Evolutionary conservation across 2,888 invertebrate genomes (phyloP).

Genomic region (Latrodectus hesperus): DNA sequence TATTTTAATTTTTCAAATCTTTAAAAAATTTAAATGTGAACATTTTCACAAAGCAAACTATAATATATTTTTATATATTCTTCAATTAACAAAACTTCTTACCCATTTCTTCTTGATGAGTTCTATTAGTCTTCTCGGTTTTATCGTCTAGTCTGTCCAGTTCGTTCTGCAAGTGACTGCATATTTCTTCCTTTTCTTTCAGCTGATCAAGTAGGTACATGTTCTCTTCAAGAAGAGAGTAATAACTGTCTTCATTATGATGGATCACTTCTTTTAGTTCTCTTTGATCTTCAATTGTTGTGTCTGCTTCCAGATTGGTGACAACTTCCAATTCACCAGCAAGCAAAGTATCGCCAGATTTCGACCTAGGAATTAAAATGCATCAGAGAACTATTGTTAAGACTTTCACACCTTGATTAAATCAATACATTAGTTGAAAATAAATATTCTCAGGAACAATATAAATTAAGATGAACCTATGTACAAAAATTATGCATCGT

Average conservation of each 20-base stretch:
- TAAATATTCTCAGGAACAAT: too few relatives aligned
- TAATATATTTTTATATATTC: too few relatives aligned
- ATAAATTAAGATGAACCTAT: too few relatives aligned
- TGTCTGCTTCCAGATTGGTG: constrained; percentile 15
- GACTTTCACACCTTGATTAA: too few relatives aligned
- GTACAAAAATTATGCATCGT: too few relatives aligned
- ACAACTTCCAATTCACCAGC: constrained; percentile 40
- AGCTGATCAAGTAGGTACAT: constrained; percentile 76
- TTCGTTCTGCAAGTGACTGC: constrained; percentile 74
- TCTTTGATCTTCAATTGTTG: background rate
- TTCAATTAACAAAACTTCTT: background rate
- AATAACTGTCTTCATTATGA: constrained; percentile 76
- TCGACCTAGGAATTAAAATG: constrained; percentile 26
- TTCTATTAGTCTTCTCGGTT: constrained; percentile 72
- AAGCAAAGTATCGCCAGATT: constrained; percentile 56
- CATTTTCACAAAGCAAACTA: too few relatives aligned
- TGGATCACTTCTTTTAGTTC: constrained; percentile 28
- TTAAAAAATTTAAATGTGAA: too few relatives aligned
- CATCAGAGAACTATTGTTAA: too few relatives aligned
- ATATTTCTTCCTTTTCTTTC: constrained; percentile 76
- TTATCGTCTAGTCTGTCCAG: constrained; percentile 74
- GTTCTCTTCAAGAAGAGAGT: constrained; percentile 77
- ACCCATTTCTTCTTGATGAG: constrained; percentile 72
- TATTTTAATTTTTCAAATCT: too few relatives aligned
- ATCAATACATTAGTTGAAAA: too few relatives aligned